Percentiles rank a stretch among this genome's conserved stretches.
Evolutionary conservation across 1,140 invertebrate species (phyloP).

Genomic region (Spodoptera frugiperda): DNA sequence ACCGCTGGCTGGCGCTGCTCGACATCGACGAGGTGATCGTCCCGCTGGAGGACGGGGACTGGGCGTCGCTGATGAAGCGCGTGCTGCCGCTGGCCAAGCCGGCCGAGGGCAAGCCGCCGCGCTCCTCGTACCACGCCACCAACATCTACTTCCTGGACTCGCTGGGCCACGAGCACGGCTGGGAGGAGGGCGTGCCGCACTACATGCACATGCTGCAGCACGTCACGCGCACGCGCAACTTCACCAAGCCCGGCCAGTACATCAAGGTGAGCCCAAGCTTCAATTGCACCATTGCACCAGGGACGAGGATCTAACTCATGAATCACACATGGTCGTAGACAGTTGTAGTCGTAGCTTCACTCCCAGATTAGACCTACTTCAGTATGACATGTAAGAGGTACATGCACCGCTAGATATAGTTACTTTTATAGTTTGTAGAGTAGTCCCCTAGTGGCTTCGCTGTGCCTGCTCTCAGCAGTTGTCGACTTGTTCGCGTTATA

Average conservation of each 20-base stretch:
- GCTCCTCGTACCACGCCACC: constrained; percentile 94
- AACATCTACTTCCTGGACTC: constrained; percentile 98
- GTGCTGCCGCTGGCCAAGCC: constrained; percentile 91
- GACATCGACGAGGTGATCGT: constrained; percentile 98
- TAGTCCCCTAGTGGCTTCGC: too few species aligned
- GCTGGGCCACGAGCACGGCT: constrained; percentile 92
- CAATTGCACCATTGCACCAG: too few species aligned
- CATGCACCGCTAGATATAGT: too few species aligned
- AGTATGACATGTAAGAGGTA: too few species aligned
- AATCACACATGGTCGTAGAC: too few species aligned
- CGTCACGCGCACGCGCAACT: constrained; percentile 95
- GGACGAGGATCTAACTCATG: too few species aligned
- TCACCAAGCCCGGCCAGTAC: constrained; percentile 97
- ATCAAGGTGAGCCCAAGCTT: constrained; percentile 88
- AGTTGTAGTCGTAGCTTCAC: too few species aligned
- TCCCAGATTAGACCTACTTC: too few species aligned
- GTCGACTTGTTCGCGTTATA: too few species aligned
- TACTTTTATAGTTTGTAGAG: too few species aligned
- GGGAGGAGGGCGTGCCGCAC: constrained; percentile 93
- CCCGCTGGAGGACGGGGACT: constrained; percentile 92
- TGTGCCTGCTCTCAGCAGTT: too few species aligned
- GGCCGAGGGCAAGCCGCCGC: constrained; percentile 90
- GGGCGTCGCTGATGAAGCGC: constrained; percentile 93
- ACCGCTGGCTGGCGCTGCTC: constrained; percentile 95
- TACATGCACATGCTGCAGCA: constrained; percentile 98